Base-by-base conservation (phyloP, 1,140 invertebrate species). In the Drosophila sp. region DNA sequence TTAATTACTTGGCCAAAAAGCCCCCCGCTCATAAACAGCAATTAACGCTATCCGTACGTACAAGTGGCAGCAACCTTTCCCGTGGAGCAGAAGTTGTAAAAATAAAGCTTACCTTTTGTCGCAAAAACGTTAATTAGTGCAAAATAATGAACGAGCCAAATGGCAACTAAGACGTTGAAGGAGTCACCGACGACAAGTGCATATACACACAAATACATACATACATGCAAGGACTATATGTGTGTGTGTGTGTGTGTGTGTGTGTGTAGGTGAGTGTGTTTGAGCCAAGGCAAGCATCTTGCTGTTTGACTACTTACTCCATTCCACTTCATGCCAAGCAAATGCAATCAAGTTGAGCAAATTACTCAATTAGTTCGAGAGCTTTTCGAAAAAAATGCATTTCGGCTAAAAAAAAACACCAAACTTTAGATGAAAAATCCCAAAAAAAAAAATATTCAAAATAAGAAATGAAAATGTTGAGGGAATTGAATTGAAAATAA, bases 81-180 rank as follows among this genome's bases (percentile, higher is more conserved):
- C 27, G 2, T 57, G 35, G 17, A 27, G 30, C 72, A 64, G 33
- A 66, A 73, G 67, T 77, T 71, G 75, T 66, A 75, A 66, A 71
- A 70, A 62, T 70, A 75, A 70, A 68, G 58, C 69, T 54, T 69
- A 79, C 76, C 83, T 80, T 86, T 87, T 86, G 79, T 87, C 84
- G 83, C 83, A 72, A 71, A 76, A 75, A 73, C 76, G 69, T 87
- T 86, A 86, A 86, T 86, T 87, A 86, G 83, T 87, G 83, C 83
- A 72, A 76, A 87, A 87, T 87, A 87, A 87, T 87, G 70, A 87
- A 87, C 62, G 74, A 60, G 68, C 64, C 66, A 57, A 65, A 50
- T 32, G 25, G 33, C 11, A 50, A 50, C 23, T 2, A 50, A 50
- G 44, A 50, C 10, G 44, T 50, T 27, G 25, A 50, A 50, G 44